Evolutionary conservation across 1,140 invertebrate species (phyloP).

Genomic region (Vanessa tameamea): DNA sequence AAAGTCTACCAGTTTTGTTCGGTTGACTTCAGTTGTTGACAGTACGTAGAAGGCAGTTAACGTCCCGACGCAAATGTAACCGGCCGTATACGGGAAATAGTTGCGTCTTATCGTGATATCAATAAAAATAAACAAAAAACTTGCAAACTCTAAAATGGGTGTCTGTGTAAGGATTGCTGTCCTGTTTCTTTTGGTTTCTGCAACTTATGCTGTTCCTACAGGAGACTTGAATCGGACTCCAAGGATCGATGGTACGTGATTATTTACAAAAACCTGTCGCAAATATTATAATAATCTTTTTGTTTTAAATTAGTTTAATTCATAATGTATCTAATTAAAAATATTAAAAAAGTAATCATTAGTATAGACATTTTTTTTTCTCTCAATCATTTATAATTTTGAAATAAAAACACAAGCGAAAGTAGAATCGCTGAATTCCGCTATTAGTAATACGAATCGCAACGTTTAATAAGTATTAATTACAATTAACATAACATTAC

Average conservation of each 20-base stretch:
- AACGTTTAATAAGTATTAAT: constrained; percentile 21
- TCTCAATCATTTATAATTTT: not conserved
- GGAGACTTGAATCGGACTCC: constrained; percentile 50
- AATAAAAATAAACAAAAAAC: constrained; percentile 35
- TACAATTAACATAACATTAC: constrained; percentile 26
- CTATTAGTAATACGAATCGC: constrained; percentile 13
- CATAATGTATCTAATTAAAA: no score
- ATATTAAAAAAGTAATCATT: no score
- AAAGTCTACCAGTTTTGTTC: constrained; percentile 59
- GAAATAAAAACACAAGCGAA: not conserved
- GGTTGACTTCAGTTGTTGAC: constrained; percentile 56
- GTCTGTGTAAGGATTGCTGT: constrained; percentile 67
- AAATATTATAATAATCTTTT: no score
- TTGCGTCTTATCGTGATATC: constrained; percentile 60
- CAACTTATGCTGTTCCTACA: constrained; percentile 59
- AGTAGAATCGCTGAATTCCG: constrained; percentile 21
- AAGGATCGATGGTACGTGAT: constrained; percentile 53
- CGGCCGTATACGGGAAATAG: constrained; percentile 68
- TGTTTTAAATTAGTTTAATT: no score
- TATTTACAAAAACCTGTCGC: no score
- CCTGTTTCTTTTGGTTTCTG: constrained; percentile 64
- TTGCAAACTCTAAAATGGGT: constrained; percentile 61
- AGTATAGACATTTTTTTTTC: no score
- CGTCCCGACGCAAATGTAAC: constrained; percentile 70
- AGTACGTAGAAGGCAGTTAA: constrained; percentile 43